Evolutionary conservation across 2,888 invertebrate species (phyloP).

Genomic region (Aphodius granarius): DNA sequence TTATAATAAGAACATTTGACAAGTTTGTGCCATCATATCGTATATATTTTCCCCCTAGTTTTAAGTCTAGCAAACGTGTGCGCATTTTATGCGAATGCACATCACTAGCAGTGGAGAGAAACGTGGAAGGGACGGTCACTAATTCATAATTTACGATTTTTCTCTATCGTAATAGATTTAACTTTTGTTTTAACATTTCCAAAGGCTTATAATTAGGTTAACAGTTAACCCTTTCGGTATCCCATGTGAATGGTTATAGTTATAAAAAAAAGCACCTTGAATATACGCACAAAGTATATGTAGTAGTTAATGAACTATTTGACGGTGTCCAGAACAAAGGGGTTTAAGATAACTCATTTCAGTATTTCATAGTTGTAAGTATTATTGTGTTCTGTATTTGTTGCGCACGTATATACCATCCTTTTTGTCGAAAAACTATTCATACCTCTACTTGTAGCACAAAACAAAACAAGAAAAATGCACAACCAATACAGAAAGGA

Average conservation of each 20-base stretch:
- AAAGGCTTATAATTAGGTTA: neutral
- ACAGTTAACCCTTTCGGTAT: neutral
- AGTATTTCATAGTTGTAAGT: slow-evolving; percentile 38
- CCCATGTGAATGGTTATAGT: neutral
- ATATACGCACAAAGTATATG: slow-evolving; percentile 12
- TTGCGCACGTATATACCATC: neutral
- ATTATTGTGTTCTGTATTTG: slow-evolving; percentile 25
- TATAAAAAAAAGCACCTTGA: slow-evolving; percentile 7
- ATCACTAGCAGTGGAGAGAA: neutral
- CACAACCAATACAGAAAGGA: neutral
- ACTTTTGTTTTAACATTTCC: neutral
- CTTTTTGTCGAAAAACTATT: neutral
- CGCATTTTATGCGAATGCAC: neutral
- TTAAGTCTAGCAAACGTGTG: neutral
- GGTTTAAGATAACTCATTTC: slow-evolving; percentile 33
- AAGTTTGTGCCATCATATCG: neutral
- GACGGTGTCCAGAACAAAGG: slow-evolving; percentile 2
- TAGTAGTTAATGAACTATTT: slow-evolving; percentile 9
- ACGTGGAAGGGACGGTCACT: neutral
- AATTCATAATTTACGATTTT: neutral
- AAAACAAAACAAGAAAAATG: neutral
- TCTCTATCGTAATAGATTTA: too few species aligned
- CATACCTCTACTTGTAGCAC: neutral
- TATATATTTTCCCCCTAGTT: neutral
- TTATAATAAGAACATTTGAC: neutral